Conservation (phyloP, 2,113 vertebrate genomes). For the Pseudolaguvia tuberculata region DNA sequence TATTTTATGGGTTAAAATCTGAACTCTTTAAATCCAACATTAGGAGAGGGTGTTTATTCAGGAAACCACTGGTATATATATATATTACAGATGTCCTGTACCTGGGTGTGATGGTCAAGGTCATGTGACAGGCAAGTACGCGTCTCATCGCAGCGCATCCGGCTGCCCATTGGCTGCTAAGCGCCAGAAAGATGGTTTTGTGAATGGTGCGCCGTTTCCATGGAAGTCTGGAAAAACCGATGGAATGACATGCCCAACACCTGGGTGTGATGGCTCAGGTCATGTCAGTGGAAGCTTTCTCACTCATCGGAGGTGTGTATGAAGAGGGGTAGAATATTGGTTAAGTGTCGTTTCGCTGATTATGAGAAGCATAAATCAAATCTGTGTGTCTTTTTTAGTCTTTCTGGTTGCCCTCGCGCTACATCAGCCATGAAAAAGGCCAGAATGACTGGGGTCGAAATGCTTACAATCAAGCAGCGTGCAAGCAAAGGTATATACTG, state of each 20-base stretch:
- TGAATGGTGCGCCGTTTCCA: constrained; percentile 95
- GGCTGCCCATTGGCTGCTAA: constrained; percentile 96
- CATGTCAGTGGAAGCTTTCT: constrained; percentile 99
- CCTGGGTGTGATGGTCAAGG: constrained; percentile 98
- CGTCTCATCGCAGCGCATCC: constrained; percentile 94
- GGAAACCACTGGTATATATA: not conserved
- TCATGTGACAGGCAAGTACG: constrained; percentile 97
- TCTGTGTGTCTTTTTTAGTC: constrained; percentile 65
- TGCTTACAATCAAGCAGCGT: constrained; percentile 90
- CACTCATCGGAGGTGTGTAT: constrained; percentile 90
- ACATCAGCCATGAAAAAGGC: constrained; percentile 99
- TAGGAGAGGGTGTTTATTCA: not conserved
- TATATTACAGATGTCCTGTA: constrained; percentile 82
- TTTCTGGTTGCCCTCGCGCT: constrained; percentile 96
- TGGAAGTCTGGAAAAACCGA: constrained; percentile 99
- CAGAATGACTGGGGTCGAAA: constrained; percentile 92
- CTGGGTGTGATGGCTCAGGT: constrained; percentile 94
- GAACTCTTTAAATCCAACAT: not conserved
- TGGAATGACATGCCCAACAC: constrained; percentile 97
- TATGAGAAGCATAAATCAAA: not conserved
- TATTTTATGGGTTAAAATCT: not conserved
- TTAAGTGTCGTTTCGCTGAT: not conserved
- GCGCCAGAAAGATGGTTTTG: constrained; percentile 94
- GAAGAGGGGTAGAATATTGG: too few species aligned
- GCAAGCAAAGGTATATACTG: constrained; percentile 85